phyloP scores from a whole-genome alignment of 1,140 invertebrate genomes.

The Trichonephila clavipes region DNA sequence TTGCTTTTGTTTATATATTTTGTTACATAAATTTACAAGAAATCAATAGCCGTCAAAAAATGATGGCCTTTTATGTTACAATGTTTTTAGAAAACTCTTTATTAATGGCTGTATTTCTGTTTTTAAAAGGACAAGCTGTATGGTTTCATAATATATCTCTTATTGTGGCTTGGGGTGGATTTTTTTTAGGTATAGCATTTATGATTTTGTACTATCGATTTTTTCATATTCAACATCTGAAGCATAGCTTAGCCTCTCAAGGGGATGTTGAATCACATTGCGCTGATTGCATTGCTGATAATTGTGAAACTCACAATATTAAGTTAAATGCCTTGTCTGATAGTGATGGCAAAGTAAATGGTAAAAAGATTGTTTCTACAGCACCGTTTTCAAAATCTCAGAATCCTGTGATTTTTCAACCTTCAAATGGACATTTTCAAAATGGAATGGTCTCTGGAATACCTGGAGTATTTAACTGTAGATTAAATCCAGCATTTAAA shows the following conservation, averaged over 20 bases:
- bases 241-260: conserved; percentile 67
- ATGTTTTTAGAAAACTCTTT: conserved; percentile 94
- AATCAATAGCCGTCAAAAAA: conserved; percentile 89
- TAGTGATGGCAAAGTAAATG: conserved; percentile 22
- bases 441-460: conserved; percentile 81
- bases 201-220: conserved; percentile 92
- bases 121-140: conserved; percentile 81
- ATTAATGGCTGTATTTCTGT: conserved; percentile 86
- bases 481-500: conserved; percentile 89
- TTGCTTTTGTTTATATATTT: conserved; percentile 93
- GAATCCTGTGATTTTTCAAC: conserved; percentile 75
- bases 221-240: conserved; percentile 83
- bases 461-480: conserved; percentile 93
- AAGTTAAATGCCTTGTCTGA: conserved; percentile 40
- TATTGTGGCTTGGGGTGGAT: conserved; percentile 85
- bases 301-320: conserved; percentile 54
- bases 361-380: not conserved
- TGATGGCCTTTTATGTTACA: conserved; percentile 93
- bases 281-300: conserved; percentile 49
- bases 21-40: conserved; percentile 94
- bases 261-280: conserved; percentile 66
- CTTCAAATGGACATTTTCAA: conserved; percentile 76
- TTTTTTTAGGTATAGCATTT: conserved; percentile 90
- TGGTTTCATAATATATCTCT: conserved; percentile 85
- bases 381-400: conserved; percentile 70